Conservation (phyloP, 2,113 vertebrate genomes). For the Pseudopipra pipra region DNA sequence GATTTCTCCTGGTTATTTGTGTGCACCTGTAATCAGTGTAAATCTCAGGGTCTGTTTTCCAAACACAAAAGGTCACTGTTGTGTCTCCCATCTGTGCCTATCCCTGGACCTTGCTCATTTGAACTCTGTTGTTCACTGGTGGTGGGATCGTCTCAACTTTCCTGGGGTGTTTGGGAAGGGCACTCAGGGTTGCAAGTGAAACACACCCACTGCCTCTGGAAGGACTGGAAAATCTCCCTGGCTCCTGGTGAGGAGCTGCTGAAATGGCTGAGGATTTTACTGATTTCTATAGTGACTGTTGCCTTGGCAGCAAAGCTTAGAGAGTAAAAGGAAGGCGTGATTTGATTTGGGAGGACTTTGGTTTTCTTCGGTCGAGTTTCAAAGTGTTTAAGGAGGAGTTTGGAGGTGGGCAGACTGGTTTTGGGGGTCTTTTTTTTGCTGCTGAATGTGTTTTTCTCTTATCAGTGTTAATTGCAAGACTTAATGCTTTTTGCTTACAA, state of each 20-base stretch:
- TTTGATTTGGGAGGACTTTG: not conserved
- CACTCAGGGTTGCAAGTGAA: not conserved
- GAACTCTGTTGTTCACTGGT: rapidly evolving
- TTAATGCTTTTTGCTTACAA: not conserved
- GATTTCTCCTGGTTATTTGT: not conserved
- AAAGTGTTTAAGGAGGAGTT: not conserved
- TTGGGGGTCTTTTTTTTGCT: not conserved
- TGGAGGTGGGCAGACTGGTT: not conserved
- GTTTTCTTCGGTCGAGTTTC: not conserved
- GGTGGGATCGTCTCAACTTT: not conserved
- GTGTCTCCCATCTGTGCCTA: not conserved
- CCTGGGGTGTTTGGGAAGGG: not conserved
- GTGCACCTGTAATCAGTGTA: not conserved
- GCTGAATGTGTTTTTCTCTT: not conserved
- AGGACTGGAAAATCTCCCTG: not conserved
- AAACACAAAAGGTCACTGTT: not conserved
- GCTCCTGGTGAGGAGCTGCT: not conserved
- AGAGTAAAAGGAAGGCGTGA: not conserved
- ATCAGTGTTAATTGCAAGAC: not conserved
- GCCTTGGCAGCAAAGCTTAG: constrained; percentile 19
- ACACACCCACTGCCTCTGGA: not conserved
- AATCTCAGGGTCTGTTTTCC: not conserved
- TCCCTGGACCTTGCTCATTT: rapidly evolving
- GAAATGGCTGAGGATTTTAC: not conserved
- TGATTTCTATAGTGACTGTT: constrained; percentile 52